A percentile compares a stretch with the other conserved stretches of the same genome.
Conservation (phyloP, 2,888 invertebrate species). For the Phortica magna region DNA sequence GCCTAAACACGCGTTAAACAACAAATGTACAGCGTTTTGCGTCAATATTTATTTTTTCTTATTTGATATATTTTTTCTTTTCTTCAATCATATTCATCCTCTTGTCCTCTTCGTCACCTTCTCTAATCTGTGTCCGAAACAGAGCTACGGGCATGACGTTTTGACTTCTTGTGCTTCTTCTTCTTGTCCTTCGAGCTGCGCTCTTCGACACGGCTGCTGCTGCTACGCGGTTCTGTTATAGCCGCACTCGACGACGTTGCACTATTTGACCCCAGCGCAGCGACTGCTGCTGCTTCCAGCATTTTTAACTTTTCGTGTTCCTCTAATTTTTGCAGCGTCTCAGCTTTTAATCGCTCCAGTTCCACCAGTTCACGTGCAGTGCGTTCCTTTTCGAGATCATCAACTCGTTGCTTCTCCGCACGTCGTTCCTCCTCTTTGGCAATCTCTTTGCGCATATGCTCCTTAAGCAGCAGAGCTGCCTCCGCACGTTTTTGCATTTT, state of each 20-base stretch:
- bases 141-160: slow-evolving; percentile 71
- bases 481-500: slow-evolving; percentile 79
- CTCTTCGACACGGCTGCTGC: slow-evolving; percentile 6
- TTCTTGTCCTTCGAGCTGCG: slow-evolving; percentile 61
- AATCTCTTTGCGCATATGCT: slow-evolving; percentile 81
- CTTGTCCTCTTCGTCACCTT: not conserved
- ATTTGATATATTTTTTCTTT: not conserved
- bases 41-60: no score
- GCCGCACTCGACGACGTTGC: not conserved
- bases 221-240: not conserved
- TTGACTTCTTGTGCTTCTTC: slow-evolving; percentile 76
- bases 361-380: slow-evolving; percentile 75
- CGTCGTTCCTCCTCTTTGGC: slow-evolving; percentile 81
- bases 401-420: slow-evolving; percentile 77
- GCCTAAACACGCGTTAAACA: not conserved
- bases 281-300: slow-evolving; percentile 54
- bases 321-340: slow-evolving; percentile 75
- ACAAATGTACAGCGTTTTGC: not conserved
- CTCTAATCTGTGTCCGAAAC: slow-evolving; percentile 64
- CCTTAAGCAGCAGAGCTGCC: slow-evolving; percentile 80
- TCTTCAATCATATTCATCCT: not conserved
- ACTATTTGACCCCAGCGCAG: slow-evolving; percentile 37
- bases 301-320: slow-evolving; percentile 71
- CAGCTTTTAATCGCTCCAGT: slow-evolving; percentile 75
- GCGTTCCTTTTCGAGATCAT: slow-evolving; percentile 75